phyloP scores from a whole-genome alignment of 1,140 invertebrate genomes.

The Bradysia coprophila region DNA sequence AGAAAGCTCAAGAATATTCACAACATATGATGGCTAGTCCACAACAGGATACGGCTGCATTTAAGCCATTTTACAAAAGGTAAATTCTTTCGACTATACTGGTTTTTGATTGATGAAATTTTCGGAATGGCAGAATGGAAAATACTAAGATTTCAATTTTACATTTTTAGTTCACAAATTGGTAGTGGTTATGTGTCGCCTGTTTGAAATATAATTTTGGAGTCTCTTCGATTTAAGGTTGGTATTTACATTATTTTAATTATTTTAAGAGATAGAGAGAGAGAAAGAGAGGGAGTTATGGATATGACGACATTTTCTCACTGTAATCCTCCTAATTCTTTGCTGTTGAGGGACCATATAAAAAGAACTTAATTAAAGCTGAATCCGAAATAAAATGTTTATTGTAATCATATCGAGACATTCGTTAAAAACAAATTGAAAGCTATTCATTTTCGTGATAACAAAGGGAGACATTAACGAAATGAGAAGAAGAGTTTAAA shows the following conservation, averaged over 20 bases:
- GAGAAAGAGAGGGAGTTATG: no score
- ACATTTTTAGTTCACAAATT: constrained; percentile 1
- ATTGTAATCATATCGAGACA: no score
- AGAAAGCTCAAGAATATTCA: constrained; percentile 20
- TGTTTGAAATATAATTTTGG: background rate
- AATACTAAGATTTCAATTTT: no score
- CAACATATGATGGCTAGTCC: constrained; percentile 31
- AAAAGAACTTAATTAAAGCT: no score
- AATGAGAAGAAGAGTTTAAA: no score
- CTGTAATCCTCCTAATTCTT: background rate
- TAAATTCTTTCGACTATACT: constrained; percentile 23
- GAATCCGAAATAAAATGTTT: no score
- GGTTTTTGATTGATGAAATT: background rate
- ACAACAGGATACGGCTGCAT: constrained; percentile 41
- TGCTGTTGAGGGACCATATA: background rate
- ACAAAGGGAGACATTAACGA: no score
- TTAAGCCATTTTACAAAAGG: constrained; percentile 80
- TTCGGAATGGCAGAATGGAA: no score
- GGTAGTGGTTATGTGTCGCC: background rate
- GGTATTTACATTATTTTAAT: background rate
- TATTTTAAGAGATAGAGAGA: background rate
- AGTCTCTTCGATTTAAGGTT: background rate
- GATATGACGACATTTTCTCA: no score
- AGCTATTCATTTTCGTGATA: no score
- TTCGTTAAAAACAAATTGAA: no score